Conservation (phyloP, 2,113 vertebrate species). For the Barbus barbus region DNA sequence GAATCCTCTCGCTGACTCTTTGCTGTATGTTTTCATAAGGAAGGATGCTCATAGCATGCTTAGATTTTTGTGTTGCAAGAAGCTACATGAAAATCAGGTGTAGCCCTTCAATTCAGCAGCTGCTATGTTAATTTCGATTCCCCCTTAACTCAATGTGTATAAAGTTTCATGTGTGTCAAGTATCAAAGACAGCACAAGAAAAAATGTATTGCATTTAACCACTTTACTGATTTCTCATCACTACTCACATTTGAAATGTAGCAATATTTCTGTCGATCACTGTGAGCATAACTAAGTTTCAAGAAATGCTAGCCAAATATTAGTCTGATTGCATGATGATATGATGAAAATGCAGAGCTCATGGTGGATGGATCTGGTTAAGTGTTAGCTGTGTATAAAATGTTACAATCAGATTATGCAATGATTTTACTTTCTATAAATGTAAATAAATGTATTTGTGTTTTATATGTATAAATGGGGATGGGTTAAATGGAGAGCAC, state of each 20-base stretch:
- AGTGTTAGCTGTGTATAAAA: neutral
- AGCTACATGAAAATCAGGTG: neutral
- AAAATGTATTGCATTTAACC: neutral
- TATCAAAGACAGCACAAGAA: neutral
- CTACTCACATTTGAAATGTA: conserved; percentile 1
- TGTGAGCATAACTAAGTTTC: conserved; percentile 1
- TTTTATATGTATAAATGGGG: neutral
- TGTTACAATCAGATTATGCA: neutral
- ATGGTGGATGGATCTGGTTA: neutral
- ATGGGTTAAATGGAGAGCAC: too few relatives aligned
- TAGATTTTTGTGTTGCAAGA: conserved; percentile 14
- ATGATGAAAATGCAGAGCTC: neutral
- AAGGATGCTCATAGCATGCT: conserved; percentile 22
- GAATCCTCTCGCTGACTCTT: conserved; percentile 38
- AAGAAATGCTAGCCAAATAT: neutral
- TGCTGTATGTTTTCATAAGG: conserved; percentile 46
- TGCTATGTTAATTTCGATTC: neutral
- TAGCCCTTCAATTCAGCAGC: neutral
- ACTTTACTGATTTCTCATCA: neutral
- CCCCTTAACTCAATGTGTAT: neutral
- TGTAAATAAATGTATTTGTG: neutral
- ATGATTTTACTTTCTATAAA: neutral
- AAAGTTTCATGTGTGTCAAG: neutral
- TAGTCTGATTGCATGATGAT: neutral
- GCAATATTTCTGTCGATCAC: neutral